Conservation (phyloP, 2,113 vertebrate genomes). For the Vicugna pacos region DNA sequence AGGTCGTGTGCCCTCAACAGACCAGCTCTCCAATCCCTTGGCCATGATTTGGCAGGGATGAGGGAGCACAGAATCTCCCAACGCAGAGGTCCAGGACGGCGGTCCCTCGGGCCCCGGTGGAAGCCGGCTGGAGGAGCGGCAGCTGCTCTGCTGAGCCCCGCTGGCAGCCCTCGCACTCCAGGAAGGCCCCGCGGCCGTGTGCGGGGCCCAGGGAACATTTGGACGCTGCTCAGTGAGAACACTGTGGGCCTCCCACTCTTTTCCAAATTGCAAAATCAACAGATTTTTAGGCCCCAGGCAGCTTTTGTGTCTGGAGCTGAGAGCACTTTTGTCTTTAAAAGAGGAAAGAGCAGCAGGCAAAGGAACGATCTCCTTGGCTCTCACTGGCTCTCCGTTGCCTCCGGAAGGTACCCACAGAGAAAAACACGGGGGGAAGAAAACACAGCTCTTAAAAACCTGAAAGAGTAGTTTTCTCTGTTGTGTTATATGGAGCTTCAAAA, state of each 20-base stretch:
- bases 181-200: constrained; percentile 5
- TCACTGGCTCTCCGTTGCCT: neutral
- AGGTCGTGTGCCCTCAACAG: neutral
- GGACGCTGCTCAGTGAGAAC: constrained; percentile 9
- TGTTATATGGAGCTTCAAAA: neutral
- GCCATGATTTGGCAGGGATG: neutral
- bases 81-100: neutral
- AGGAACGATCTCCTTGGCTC: neutral
- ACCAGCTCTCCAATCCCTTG: neutral
- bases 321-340: constrained; percentile 42
- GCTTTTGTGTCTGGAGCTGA: constrained; percentile 4
- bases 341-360: neutral
- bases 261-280: constrained; percentile 49
- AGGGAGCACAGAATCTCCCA: neutral
- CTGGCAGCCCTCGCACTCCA: neutral
- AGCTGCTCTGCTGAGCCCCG: neutral
- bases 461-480: neutral
- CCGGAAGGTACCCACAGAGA: neutral
- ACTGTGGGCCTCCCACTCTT: neutral
- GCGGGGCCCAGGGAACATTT: neutral
- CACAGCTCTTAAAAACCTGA: neutral
- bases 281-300: neutral
- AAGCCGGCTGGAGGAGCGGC: neutral
- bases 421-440: neutral
- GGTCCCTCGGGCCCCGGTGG: neutral